phyloP scores from a whole-genome alignment of 2,113 vertebrate genomes.

The Oncorhynchus mykiss region DNA sequence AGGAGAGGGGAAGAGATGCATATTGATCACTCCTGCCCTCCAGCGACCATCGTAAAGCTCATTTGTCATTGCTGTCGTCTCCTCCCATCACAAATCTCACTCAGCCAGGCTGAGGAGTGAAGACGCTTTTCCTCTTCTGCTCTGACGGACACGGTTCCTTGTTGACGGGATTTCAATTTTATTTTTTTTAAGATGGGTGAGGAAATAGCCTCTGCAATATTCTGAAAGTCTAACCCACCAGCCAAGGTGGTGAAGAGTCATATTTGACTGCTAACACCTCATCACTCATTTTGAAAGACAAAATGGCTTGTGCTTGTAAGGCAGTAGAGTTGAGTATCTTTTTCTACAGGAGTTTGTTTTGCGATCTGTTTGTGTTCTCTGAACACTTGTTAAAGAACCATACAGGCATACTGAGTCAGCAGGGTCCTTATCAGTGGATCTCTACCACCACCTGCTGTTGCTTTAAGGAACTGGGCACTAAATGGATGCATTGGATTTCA shows the following conservation, averaged over 20 bases:
- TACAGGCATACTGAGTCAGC: neutral
- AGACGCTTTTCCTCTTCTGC: neutral
- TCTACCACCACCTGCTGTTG: slow-evolving; percentile 69
- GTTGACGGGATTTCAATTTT: neutral
- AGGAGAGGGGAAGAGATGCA: slow-evolving; percentile 59
- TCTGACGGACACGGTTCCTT: neutral
- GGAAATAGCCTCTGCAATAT: neutral
- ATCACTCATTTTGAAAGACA: neutral
- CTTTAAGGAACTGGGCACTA: neutral
- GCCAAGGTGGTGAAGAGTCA: neutral
- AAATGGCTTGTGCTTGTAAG: neutral
- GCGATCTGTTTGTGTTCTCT: too few relatives aligned
- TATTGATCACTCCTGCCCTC: slow-evolving; percentile 63
- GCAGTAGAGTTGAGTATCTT: too few relatives aligned
- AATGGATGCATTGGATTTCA: neutral
- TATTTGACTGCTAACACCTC: neutral
- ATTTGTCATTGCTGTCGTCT: slow-evolving; percentile 62
- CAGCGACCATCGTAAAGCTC: slow-evolving; percentile 48
- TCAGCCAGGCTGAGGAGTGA: neutral
- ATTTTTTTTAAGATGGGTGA: neutral
- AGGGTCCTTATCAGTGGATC: slow-evolving; percentile 29
- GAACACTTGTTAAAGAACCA: too few relatives aligned
- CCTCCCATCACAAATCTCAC: neutral
- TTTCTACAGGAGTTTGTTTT: too few relatives aligned
- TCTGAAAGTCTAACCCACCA: neutral